phyloP scores from a whole-genome alignment of 2,797 vertebrate genomes.

The Pyrocephalus nanus region DNA sequence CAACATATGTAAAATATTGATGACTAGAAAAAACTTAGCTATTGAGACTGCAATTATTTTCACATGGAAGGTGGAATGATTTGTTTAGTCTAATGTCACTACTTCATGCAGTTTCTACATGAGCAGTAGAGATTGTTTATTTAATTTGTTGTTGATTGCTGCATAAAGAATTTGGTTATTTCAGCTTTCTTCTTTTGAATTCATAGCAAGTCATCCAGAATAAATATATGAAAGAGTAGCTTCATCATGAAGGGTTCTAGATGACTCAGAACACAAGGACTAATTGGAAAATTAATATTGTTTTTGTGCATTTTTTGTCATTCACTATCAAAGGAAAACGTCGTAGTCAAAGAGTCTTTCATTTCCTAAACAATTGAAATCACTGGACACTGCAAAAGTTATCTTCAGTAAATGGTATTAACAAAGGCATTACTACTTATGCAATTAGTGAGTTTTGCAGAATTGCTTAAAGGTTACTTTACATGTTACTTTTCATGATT shows the following conservation, averaged over 20 bases:
- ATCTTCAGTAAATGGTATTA: background rate
- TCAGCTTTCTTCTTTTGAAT: background rate
- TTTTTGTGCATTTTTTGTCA: background rate
- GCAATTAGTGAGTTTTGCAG: background rate
- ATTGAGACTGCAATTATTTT: background rate
- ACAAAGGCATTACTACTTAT: background rate
- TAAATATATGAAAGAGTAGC: background rate
- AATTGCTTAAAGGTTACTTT: background rate
- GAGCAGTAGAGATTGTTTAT: background rate
- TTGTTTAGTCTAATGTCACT: background rate
- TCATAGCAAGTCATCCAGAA: background rate
- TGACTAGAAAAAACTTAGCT: background rate
- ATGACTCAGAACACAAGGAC: background rate
- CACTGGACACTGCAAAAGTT: background rate
- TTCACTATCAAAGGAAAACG: background rate
- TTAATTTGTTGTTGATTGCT: background rate
- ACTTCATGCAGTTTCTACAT: background rate
- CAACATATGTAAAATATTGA: background rate
- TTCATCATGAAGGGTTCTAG: background rate
- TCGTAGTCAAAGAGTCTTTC: background rate
- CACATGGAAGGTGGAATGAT: background rate
- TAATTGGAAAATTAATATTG: background rate
- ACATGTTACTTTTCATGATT: background rate
- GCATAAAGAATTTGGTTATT: background rate
- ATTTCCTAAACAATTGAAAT: background rate